Conservation (phyloP, 2,888 invertebrate genomes). For the Boloria euphrosyne region DNA sequence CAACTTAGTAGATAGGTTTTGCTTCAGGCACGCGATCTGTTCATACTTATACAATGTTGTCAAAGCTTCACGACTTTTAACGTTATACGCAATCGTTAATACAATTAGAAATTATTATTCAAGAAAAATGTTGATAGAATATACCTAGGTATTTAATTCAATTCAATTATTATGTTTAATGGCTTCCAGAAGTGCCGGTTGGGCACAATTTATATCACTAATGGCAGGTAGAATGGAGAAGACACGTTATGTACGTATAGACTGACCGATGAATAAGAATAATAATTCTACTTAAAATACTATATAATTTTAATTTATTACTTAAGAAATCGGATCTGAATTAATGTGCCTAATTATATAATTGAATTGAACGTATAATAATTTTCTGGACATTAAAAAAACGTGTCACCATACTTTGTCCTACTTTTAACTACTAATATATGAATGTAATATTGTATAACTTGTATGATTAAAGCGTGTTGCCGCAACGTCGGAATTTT, state of each 20-base stretch:
- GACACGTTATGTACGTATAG: too few species aligned
- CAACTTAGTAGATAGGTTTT: slow-evolving; percentile 74
- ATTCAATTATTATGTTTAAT: too few species aligned
- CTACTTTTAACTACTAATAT: neutral
- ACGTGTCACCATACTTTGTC: slow-evolving; percentile 8
- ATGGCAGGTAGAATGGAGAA: too few species aligned
- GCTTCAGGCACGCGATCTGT: slow-evolving; percentile 72
- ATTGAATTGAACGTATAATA: too few species aligned
- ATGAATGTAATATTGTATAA: slow-evolving; percentile 1
- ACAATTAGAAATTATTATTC: neutral
- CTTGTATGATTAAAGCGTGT: slow-evolving; percentile 23
- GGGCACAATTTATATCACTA: too few species aligned
- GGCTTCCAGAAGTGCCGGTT: too few species aligned
- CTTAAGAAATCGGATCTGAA: too few species aligned
- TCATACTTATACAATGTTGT: slow-evolving; percentile 48
- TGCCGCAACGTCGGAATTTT: slow-evolving; percentile 33
- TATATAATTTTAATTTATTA: too few species aligned
- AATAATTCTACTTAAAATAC: too few species aligned
- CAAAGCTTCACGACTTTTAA: slow-evolving; percentile 30
- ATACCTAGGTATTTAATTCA: neutral
- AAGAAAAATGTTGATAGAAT: neutral
- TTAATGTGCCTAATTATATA: too few species aligned
- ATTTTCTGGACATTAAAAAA: neutral
- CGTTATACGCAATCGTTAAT: neutral
- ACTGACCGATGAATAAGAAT: too few species aligned